Evolutionary conservation across 1,140 invertebrate species (phyloP).

Genomic region (Thalassaphorura encarpata): DNA sequence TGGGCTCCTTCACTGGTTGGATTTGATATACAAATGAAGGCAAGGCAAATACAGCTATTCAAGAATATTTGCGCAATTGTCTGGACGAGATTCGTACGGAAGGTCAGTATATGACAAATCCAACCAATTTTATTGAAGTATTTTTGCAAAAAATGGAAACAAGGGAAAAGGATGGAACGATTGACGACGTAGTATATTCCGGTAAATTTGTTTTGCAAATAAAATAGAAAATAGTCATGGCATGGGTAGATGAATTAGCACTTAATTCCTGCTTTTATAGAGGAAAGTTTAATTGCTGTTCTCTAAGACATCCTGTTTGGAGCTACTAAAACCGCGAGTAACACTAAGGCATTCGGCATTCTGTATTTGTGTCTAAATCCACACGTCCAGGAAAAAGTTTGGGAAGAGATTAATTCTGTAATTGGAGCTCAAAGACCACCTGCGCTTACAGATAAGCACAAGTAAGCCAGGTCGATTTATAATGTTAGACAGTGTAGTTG

Average conservation of each 20-base stretch:
- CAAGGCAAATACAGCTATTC: not conserved
- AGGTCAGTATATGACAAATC: not conserved
- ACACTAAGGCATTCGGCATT: constrained; percentile 63
- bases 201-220: too few species aligned
- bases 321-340: constrained; percentile 68
- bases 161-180: not conserved
- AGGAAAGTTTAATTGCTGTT: constrained; percentile 6
- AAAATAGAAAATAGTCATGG: too few species aligned
- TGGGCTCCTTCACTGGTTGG: not conserved
- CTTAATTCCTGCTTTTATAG: not conserved
- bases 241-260: not conserved
- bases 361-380: constrained; percentile 63
- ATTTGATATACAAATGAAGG: not conserved
- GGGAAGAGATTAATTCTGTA: constrained; percentile 64
- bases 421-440: constrained; percentile 56
- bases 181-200: not conserved
- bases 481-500: not conserved
- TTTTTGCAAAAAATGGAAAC: constrained; percentile 10
- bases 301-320: constrained; percentile 44
- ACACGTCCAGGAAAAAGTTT: constrained; percentile 64
- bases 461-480: constrained; percentile 41
- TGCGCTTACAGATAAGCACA: constrained; percentile 53
- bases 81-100: not conserved
- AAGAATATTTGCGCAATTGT: constrained; percentile 1
- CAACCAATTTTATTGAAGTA: constrained; percentile 8